phyloP scores from a whole-genome alignment of 2,797 vertebrate genomes.

The Tangara arthus region DNA sequence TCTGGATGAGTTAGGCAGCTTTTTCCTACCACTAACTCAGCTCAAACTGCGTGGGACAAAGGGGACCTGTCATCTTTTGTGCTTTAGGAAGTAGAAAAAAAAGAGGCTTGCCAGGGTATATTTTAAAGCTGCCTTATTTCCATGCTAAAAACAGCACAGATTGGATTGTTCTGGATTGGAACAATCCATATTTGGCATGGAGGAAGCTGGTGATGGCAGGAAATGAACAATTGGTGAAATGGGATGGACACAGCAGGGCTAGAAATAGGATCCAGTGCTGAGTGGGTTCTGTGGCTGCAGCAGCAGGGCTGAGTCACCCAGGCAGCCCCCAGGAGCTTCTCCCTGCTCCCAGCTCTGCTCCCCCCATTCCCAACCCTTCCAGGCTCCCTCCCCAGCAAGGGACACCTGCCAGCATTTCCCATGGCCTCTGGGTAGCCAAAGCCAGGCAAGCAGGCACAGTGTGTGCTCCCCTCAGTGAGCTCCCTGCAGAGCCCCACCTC shows the following conservation, averaged over 20 bases:
- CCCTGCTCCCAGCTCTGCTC: neutral
- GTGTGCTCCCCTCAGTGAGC: neutral
- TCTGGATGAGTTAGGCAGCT: neutral
- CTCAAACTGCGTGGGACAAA: neutral
- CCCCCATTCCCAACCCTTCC: neutral
- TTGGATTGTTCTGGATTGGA: neutral
- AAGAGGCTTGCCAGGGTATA: neutral
- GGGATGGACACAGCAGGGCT: neutral
- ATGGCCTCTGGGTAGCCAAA: neutral
- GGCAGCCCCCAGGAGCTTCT: neutral
- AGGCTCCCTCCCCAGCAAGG: neutral
- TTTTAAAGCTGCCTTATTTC: neutral
- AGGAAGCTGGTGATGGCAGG: neutral
- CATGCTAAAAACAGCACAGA: neutral
- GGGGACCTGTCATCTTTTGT: neutral
- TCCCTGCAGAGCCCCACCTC: neutral
- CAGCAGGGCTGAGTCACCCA: neutral
- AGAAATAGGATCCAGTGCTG: neutral
- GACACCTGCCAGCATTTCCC: neutral
- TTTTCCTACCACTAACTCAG: neutral
- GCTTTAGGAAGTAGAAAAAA: neutral
- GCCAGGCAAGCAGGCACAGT: neutral
- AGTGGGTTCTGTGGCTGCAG: neutral
- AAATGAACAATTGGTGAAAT: neutral
- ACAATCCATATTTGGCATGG: neutral